Conservation (phyloP, 2,113 vertebrate species). For the Nesogale talazaci region DNA sequence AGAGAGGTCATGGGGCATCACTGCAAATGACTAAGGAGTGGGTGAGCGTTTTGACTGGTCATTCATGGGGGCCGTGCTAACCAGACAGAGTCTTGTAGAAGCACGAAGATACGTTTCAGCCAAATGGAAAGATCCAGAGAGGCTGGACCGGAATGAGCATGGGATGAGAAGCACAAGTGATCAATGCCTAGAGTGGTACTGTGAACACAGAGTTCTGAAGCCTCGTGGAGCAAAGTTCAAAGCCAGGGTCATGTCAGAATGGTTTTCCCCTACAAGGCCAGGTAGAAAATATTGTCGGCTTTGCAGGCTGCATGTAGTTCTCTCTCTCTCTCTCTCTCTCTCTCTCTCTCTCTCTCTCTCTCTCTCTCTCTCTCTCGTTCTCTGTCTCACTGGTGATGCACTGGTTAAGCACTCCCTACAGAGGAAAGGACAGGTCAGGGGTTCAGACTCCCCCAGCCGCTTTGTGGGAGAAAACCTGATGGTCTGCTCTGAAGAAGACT, state of each 20-base stretch:
- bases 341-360: neutral
- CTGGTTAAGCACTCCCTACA: neutral
- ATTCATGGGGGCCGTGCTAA: neutral
- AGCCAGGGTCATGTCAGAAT: neutral
- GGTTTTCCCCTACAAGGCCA: neutral
- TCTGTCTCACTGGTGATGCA: neutral
- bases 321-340: neutral
- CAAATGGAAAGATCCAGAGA: neutral
- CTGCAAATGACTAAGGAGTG: neutral
- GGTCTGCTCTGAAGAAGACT: neutral
- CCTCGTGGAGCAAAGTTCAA: neutral
- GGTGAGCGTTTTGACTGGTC: neutral
- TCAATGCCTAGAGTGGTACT: neutral
- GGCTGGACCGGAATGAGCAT: neutral
- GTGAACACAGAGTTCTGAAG: neutral
- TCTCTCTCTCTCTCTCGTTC: neutral
- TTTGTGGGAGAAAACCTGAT: neutral
- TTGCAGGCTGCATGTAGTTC: neutral
- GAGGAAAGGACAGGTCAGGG: neutral
- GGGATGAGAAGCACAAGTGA: neutral
- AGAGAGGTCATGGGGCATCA: neutral
- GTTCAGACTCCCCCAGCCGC: neutral
- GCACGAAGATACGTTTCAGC: slow-evolving; percentile 7
- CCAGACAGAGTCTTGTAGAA: neutral
- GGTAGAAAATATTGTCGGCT: neutral